Percentiles rank a stretch among this genome's conserved stretches.
Evolutionary conservation across 2,113 vertebrate species (phyloP).

Genomic region (Tinamus guttatus): DNA sequence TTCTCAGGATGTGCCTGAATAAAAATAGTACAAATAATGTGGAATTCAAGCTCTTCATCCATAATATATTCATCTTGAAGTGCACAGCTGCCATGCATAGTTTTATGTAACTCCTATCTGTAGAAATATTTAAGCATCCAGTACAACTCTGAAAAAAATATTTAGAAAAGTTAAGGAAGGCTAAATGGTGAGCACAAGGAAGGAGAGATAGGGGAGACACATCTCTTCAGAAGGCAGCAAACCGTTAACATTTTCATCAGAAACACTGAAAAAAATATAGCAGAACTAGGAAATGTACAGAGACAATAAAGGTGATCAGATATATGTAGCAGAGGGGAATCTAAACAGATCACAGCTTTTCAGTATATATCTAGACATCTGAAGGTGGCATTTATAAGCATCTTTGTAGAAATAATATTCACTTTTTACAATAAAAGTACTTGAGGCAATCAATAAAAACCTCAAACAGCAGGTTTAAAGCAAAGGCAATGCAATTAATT

Average conservation of each 20-base stretch:
- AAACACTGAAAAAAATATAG: not conserved
- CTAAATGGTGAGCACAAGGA: not conserved
- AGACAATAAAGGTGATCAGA: not conserved
- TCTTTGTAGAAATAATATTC: not conserved
- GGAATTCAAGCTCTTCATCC: conserved; percentile 42
- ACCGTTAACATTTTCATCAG: not conserved
- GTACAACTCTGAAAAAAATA: conserved; percentile 14
- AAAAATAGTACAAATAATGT: conserved; percentile 64
- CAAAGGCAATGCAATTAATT: conserved; percentile 15
- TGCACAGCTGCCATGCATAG: conserved; percentile 48
- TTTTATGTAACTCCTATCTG: conserved; percentile 62
- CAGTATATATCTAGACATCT: not conserved
- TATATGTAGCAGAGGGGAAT: not conserved
- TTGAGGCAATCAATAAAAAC: not conserved
- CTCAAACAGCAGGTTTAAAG: conserved; percentile 18
- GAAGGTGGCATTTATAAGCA: not conserved
- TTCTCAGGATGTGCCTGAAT: conserved; percentile 51
- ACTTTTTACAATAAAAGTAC: conserved; percentile 13
- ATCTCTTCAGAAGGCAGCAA: not conserved
- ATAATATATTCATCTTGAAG: conserved; percentile 59
- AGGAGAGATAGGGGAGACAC: not conserved
- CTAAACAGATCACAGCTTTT: not conserved
- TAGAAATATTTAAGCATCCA: conserved; percentile 49
- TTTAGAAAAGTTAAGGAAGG: conserved; percentile 35
- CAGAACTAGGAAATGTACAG: not conserved